Evolutionary conservation across 2,113 vertebrate species (phyloP).

Genomic region (Manacus vitellinus): DNA sequence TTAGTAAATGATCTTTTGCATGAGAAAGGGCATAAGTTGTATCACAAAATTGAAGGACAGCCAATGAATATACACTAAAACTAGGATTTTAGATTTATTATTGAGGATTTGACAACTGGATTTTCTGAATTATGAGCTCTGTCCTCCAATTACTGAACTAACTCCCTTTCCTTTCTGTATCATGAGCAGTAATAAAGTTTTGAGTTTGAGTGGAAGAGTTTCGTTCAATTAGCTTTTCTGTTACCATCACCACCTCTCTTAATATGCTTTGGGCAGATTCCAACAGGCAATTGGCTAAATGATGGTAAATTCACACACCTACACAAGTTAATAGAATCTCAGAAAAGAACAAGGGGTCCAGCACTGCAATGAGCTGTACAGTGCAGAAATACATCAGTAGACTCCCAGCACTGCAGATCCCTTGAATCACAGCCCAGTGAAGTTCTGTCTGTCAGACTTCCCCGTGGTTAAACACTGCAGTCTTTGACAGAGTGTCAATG

Average conservation of each 20-base stretch:
- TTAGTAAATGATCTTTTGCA: neutral
- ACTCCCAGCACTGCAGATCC: neutral
- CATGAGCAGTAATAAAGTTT: neutral
- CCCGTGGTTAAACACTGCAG: neutral
- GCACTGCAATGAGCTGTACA: neutral
- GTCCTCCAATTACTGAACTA: neutral
- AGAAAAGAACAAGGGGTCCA: neutral
- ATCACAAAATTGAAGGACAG: neutral
- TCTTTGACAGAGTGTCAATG: neutral
- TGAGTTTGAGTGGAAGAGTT: neutral
- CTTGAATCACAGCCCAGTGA: neutral
- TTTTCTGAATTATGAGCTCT: neutral
- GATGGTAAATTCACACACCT: neutral
- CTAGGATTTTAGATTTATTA: neutral
- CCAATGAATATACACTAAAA: neutral
- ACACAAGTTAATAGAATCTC: neutral
- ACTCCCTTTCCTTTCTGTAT: neutral
- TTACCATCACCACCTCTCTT: neutral
- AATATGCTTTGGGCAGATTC: neutral
- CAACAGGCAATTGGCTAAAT: neutral
- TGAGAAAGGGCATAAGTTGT: neutral
- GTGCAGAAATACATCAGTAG: neutral
- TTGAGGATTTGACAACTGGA: conserved; percentile 1
- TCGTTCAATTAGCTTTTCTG: neutral
- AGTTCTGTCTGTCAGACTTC: neutral